These are phyloP conservation scores for Holothuria scabra DNA, from an alignment of 53 echinoderm and acorn worm species.

Conservation along the genomic window DNA sequence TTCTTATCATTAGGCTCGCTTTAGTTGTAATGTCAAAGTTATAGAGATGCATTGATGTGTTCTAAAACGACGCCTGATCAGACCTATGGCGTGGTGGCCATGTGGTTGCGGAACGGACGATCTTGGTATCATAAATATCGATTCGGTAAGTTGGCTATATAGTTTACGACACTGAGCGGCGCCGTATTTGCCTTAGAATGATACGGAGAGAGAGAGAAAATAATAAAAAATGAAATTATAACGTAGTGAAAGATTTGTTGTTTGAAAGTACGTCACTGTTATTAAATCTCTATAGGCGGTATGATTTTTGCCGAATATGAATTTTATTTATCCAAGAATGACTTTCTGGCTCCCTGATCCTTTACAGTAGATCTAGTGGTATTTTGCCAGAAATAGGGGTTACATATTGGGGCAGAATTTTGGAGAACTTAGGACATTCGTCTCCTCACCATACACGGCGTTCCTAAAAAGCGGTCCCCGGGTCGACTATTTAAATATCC, in stretches of 20 bases:
- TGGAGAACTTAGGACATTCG: too few species aligned
- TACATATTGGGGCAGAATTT: too few species aligned
- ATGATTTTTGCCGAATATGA: too few species aligned
- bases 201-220: background rate
- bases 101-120: slow-evolving; percentile 25
- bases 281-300: too few species aligned
- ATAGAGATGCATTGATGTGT: slow-evolving; percentile 16
- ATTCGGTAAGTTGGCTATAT: slow-evolving; percentile 12
- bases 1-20: slow-evolving; percentile 2
- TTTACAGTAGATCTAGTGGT: too few species aligned
- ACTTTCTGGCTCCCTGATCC: too few species aligned
- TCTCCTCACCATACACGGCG: too few species aligned
- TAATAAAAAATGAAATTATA: background rate
- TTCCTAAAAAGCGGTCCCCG: too few species aligned
- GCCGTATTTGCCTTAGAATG: background rate
- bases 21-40: background rate
- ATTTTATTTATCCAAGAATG: too few species aligned
- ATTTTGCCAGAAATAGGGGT: too few species aligned
- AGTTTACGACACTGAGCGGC: slow-evolving; percentile 30
- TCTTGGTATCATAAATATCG: slow-evolving; percentile 27
- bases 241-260: background rate
- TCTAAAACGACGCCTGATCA: slow-evolving; percentile 24
- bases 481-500: too few species aligned
- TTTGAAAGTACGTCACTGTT: too few species aligned
- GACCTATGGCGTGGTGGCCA: background rate